Percentiles rank a stretch among this genome's conserved stretches.
phyloP scores from a whole-genome alignment of 2,888 invertebrate species.

The Halocaridina rubra region DNA sequence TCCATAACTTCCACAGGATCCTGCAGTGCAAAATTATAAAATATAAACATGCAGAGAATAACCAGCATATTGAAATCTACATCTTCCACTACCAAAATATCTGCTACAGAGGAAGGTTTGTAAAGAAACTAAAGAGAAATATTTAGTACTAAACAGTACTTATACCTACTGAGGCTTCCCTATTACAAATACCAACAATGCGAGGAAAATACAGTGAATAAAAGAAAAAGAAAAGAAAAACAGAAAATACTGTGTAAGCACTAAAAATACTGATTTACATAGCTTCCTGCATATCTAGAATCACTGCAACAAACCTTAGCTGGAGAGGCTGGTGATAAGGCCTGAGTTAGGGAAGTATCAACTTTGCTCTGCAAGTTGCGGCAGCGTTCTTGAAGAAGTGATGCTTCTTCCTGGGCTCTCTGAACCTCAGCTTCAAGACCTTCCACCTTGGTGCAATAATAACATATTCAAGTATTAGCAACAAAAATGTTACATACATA shows the following conservation, averaged over 20 bases:
- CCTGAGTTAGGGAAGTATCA: background rate
- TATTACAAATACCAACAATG: too few species aligned
- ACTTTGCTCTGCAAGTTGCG: conserved; percentile 31
- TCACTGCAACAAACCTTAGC: too few species aligned
- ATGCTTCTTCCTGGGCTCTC: conserved; percentile 35
- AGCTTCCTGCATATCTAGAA: too few species aligned
- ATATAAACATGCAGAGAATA: background rate
- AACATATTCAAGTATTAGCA: too few species aligned
- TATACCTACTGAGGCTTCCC: background rate
- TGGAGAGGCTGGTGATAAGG: background rate
- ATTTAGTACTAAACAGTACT: background rate
- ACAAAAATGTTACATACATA: too few species aligned
- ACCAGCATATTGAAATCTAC: too few species aligned
- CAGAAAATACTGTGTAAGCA: too few species aligned
- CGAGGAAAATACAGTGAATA: too few species aligned
- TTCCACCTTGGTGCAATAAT: too few species aligned
- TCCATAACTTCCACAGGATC: conserved; percentile 36
- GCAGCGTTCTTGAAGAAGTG: conserved; percentile 17
- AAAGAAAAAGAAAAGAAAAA: too few species aligned
- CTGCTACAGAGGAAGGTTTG: background rate
- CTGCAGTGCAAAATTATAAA: background rate
- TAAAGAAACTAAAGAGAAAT: background rate
- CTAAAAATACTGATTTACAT: too few species aligned
- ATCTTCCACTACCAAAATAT: too few species aligned
- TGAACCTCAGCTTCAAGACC: conserved; percentile 36